Evolutionary conservation across 2,113 vertebrate genomes (phyloP).

Genomic region (Heteronetta atricapilla): DNA sequence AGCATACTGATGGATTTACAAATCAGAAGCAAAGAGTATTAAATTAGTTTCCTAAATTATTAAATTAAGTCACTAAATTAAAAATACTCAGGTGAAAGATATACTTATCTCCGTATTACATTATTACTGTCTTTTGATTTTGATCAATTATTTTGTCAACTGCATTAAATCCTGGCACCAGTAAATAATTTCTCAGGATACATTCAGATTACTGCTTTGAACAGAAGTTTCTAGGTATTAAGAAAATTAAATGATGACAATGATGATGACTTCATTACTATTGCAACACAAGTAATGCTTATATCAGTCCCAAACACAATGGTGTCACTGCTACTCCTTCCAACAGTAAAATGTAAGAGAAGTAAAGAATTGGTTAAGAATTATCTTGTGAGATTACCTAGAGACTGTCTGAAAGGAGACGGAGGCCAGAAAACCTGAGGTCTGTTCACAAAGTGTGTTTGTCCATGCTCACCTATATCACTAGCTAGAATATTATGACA

Average conservation of each 20-base stretch:
- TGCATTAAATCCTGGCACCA: background rate
- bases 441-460: background rate
- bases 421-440: background rate
- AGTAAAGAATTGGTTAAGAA: background rate
- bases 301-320: background rate
- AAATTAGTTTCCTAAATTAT: background rate
- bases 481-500: background rate
- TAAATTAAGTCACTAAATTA: conserved; percentile 16
- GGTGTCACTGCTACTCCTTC: background rate
- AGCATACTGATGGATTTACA: background rate
- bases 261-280: background rate
- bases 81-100: background rate
- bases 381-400: background rate
- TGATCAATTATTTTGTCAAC: background rate
- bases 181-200: background rate
- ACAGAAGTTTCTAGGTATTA: background rate
- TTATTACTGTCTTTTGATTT: background rate
- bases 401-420: background rate
- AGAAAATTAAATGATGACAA: background rate
- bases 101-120: background rate
- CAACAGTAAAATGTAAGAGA: background rate
- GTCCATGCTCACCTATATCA: background rate
- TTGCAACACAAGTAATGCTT: background rate
- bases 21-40: conserved; percentile 5
- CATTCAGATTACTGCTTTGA: background rate